Evolutionary conservation across 1,140 invertebrate genomes (phyloP), one percentile per base, ranked within the genome.

Genomic region (Tyrophagus putrescentiae): DNA sequence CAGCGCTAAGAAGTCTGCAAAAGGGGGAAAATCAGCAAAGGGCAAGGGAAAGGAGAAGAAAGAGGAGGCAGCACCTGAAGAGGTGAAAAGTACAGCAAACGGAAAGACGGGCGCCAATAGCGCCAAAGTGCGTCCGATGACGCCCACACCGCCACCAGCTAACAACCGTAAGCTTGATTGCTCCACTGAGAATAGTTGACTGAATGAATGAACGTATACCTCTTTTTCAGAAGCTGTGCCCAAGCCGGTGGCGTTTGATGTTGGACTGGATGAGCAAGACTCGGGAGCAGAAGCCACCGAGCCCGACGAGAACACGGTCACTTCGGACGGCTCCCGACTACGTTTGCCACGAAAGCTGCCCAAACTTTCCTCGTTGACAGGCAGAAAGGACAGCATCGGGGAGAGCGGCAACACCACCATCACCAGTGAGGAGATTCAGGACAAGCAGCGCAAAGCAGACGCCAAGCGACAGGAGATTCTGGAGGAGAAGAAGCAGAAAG

Each of bases 61-160:
- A n/a, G n/a, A n/a, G n/a, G n/a, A n/a, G n/a, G n/a, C n/a, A n/a
- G n/a, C n/a, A n/a, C n/a, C n/a, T n/a, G n/a, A n/a, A n/a, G n/a
- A n/a, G n/a, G n/a, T n/a, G n/a, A n/a, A n/a, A n/a, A n/a, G n/a
- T n/a, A n/a, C n/a, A n/a, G n/a, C n/a, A n/a, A n/a, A n/a, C n/a
- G n/a, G n/a, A n/a, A 54, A 54, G 25, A 54, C 13, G 32, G 52
- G 52, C n/a, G 13, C 52, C n/a, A 54, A 27, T 25, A 54, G 13
- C 7, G 52, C 52, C 13, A 54, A 54, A 33, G 52, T 54, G n/a
- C 52, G 52, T 25, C 52, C 52, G 25, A 18, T 54, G 31, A 54
- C 52, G 25, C 52, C 52, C 32, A 27, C 52, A 27, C 52, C 50
- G 34, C 6, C 50, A 53, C n/a, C 11, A 53, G 5, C 21, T 27